Base-by-base conservation (phyloP, 2,797 vertebrate species). In the Sylvia borin region DNA sequence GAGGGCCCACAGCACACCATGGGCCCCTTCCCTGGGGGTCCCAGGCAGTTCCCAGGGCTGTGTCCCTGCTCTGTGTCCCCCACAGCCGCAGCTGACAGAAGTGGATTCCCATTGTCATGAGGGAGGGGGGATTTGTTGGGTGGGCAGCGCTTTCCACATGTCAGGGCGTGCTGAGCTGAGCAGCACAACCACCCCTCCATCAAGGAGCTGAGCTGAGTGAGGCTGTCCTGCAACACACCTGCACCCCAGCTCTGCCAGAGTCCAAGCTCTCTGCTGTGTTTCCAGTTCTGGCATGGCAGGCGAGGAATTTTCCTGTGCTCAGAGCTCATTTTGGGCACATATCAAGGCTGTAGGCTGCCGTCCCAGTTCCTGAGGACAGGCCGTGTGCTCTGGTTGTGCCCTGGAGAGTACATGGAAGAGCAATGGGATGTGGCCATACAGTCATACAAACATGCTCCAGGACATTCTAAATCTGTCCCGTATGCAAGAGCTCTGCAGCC, bases 1-100 rank as follows among this genome's bases (percentile, higher is more conserved):
- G 15, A 20, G 70, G 67, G 40, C 31, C 27, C 0, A 0, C 1
- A 1, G 62, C 5, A 5, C 10, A 8, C 0, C 1, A 3, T 9
- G 16, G 19, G 27, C 7, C 3, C 14, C 18, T 4, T 3, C 26
- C 55, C 26, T 0, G 1, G 72, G 36, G 18, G 47, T 17, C 10
- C 51, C 10, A 20, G 60, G 50, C 15, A 10, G 21, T 15, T 80
- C 16, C 81, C 31, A 43, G 68, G 25, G 31, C 72, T 31, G 57
- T 40, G 2, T 55, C 58, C 43, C 29, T 10, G 13, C 55, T 17
- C 54, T 43, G 40, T 11, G 8, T 31, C 13, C 43, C 29, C 22
- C 43, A 7, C 3, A 21, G 79, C 32, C n/a, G 3, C 50, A 38
- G 55, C 36, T 34, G 50, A 17, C 21, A 72, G 20, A 25, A 26